phyloP scores from a whole-genome alignment of 2,888 invertebrate genomes.

The Andrena flavipes region DNA sequence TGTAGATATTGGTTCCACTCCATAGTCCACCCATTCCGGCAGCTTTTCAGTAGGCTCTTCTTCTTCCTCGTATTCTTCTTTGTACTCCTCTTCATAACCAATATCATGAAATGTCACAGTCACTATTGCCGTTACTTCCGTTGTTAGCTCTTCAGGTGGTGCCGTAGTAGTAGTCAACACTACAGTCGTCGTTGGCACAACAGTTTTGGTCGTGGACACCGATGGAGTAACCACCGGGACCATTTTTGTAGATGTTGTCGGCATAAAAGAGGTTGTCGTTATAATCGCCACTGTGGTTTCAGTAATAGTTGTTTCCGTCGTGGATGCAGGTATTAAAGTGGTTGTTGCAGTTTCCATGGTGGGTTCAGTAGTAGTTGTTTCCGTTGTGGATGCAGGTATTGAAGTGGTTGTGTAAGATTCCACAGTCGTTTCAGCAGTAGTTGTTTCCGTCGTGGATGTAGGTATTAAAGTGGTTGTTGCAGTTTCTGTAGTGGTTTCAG shows the following conservation, averaged over 20 bases:
- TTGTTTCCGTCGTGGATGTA: too few relatives aligned
- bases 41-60: too few relatives aligned
- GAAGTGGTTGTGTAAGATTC: not conserved
- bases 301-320: not conserved
- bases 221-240: too few relatives aligned
- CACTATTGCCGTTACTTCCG: not conserved
- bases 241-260: not conserved
- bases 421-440: fast-evolving
- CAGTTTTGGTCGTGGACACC: not conserved
- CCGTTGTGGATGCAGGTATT: not conserved
- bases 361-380: too few relatives aligned
- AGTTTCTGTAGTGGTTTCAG: not conserved
- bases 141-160: not conserved
- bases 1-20: too few relatives aligned
- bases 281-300: not conserved
- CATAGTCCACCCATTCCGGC: too few relatives aligned
- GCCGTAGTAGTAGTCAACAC: not conserved
- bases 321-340: not conserved
- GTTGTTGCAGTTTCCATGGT: not conserved
- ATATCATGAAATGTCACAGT: too few relatives aligned
- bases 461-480: not conserved
- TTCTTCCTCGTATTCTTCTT: too few relatives aligned
- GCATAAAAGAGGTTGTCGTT: not conserved
- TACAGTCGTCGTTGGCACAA: not conserved
- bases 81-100: too few relatives aligned